Percentiles rank a stretch among this genome's conserved stretches.
Conservation (phyloP, 2,888 invertebrate genomes). For the Hypsopygia costalis region DNA sequence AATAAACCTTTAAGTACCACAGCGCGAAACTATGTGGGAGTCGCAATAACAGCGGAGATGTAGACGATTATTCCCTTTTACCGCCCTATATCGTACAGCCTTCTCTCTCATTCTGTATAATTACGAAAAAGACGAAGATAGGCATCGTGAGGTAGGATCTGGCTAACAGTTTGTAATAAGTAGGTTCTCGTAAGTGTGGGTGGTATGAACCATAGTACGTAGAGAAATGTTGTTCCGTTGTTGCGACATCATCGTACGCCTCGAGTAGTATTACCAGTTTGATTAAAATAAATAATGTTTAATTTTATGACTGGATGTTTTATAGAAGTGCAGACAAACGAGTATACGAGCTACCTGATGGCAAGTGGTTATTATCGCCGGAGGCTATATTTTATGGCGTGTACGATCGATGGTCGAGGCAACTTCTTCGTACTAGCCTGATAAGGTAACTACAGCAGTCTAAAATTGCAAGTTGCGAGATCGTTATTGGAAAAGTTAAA, state of each 20-base stretch:
- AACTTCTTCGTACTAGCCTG: background rate
- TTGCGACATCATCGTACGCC: conserved; percentile 43
- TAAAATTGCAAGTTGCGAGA: background rate
- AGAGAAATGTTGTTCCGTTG: conserved; percentile 48
- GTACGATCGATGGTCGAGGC: background rate
- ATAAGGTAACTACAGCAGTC: background rate
- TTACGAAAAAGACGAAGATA: conserved; percentile 17
- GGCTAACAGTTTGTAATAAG: conserved; percentile 19
- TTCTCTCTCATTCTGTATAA: conserved; percentile 13
- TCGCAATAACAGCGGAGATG: conserved; percentile 54
- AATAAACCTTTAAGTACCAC: conserved; percentile 54
- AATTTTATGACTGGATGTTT: background rate
- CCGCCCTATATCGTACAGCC: conserved; percentile 15
- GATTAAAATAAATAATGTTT: conserved; percentile 16
- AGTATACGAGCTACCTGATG: background rate
- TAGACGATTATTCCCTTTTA: conserved; percentile 49
- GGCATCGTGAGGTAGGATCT: conserved; percentile 17
- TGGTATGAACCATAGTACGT: conserved; percentile 45
- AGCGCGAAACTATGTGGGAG: conserved; percentile 56
- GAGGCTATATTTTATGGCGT: background rate
- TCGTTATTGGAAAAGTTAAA: too few species aligned
- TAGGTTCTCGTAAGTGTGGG: conserved; percentile 46
- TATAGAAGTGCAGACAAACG: background rate
- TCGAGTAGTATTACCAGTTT: conserved; percentile 32
- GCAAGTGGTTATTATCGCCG: background rate